Conservation (phyloP, 1,140 invertebrate genomes). For the Drosophila auraria region DNA sequence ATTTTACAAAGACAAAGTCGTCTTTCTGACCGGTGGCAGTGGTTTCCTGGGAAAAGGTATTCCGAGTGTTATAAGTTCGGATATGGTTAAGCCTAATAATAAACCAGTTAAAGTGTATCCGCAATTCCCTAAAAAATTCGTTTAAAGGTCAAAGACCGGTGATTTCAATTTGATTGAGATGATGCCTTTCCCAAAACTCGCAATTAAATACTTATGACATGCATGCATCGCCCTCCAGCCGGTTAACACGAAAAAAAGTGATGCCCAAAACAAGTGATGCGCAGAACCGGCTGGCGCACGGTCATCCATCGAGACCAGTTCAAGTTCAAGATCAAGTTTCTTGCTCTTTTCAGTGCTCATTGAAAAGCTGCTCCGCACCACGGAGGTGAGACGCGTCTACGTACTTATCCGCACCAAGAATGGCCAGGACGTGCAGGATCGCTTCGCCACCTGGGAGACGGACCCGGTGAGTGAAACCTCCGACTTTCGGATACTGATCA, state of each 20-base stretch:
- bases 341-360: conserved; percentile 87
- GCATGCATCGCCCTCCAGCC: not conserved
- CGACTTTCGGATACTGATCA: too few species aligned
- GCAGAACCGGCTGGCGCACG: conserved; percentile 27
- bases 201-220: conserved; percentile 8
- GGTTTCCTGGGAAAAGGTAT: conserved; percentile 92
- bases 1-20: conserved; percentile 87
- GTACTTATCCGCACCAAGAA: conserved; percentile 91
- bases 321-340: conserved; percentile 11
- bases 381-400: conserved; percentile 90
- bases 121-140: conserved; percentile 4
- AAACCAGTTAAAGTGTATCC: not conserved
- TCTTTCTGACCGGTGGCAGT: conserved; percentile 89
- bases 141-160: conserved; percentile 14
- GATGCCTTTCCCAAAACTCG: conserved; percentile 5
- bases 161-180: not conserved
- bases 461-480: conserved; percentile 70
- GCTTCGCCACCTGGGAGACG: conserved; percentile 88
- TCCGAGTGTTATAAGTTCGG: not conserved
- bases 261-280: conserved; percentile 5
- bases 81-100: not conserved
- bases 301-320: not conserved
- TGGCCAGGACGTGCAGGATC: conserved; percentile 89
- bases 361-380: conserved; percentile 92
- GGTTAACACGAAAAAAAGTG: not conserved